Evolutionary conservation across 1,140 invertebrate species (phyloP).

Genomic region (Palaemon carinicauda): DNA sequence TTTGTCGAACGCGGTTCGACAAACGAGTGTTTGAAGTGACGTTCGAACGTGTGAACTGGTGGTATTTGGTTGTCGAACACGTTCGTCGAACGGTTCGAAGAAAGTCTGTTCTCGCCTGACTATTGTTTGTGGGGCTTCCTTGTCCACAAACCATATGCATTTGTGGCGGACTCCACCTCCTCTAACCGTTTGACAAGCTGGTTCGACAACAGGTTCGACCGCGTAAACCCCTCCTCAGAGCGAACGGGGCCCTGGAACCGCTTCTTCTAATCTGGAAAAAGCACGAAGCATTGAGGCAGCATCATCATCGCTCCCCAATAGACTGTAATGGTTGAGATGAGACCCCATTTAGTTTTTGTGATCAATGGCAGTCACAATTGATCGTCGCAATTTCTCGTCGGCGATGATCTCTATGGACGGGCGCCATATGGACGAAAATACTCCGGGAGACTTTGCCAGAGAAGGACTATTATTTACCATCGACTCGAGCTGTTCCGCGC

Average conservation of each 20-base stretch:
- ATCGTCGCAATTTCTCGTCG: constrained; percentile 17
- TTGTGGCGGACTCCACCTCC: too few relatives aligned
- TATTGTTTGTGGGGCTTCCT: too few relatives aligned
- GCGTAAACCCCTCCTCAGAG: too few relatives aligned
- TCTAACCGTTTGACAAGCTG: too few relatives aligned
- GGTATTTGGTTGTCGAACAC: too few relatives aligned
- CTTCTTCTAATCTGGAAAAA: not conserved
- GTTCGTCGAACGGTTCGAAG: too few relatives aligned
- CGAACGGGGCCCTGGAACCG: not conserved
- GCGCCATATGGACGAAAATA: constrained; percentile 10
- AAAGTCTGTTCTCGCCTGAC: too few relatives aligned
- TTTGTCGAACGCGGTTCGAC: too few relatives aligned
- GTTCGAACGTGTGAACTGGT: too few relatives aligned
- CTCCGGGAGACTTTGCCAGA: not conserved
- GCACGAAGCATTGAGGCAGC: not conserved
- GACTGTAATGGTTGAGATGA: constrained; percentile 50
- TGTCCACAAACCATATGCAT: too few relatives aligned
- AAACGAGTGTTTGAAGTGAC: too few relatives aligned
- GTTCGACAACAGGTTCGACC: too few relatives aligned
- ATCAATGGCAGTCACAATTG: constrained; percentile 36
- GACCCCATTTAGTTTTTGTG: constrained; percentile 45
- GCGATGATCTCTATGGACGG: not conserved
- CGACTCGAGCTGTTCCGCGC: not conserved
- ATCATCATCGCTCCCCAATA: constrained; percentile 44
- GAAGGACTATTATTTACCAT: constrained; percentile 19